phyloP scores from a whole-genome alignment of 2,113 vertebrate genomes.

The Macroglossus sobrinus region DNA sequence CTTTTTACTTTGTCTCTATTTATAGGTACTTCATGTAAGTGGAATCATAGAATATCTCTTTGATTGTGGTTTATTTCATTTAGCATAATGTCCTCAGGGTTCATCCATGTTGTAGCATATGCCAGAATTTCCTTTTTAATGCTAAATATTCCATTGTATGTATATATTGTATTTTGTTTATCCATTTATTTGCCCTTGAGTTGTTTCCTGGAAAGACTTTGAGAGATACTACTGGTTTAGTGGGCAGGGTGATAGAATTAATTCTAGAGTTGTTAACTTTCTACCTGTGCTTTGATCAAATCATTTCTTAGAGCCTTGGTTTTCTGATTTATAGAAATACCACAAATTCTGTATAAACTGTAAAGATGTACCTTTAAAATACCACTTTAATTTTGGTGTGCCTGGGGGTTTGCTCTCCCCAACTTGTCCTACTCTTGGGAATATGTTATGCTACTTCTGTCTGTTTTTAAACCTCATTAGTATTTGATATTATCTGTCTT shows the following conservation, averaged over 20 bases:
- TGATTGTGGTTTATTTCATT: background rate
- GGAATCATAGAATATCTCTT: background rate
- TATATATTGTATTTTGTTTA: background rate
- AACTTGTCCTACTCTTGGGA: background rate
- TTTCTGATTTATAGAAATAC: conserved; percentile 16
- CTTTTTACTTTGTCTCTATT: background rate
- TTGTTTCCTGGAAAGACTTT: background rate
- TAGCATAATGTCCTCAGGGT: background rate
- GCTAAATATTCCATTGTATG: background rate
- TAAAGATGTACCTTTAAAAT: background rate
- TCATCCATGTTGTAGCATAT: background rate
- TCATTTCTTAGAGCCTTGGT: background rate
- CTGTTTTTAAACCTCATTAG: background rate
- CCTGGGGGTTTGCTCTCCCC: background rate
- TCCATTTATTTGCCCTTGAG: background rate
- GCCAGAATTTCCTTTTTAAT: background rate
- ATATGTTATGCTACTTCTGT: background rate
- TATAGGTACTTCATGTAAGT: background rate
- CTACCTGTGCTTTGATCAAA: background rate
- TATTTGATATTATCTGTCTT: background rate
- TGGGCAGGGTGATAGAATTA: background rate
- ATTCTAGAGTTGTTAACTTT: background rate
- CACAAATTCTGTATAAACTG: background rate
- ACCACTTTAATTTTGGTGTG: background rate
- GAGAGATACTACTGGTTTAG: background rate